Conservation (phyloP, 2,888 invertebrate genomes). For the Elegia similella region DNA sequence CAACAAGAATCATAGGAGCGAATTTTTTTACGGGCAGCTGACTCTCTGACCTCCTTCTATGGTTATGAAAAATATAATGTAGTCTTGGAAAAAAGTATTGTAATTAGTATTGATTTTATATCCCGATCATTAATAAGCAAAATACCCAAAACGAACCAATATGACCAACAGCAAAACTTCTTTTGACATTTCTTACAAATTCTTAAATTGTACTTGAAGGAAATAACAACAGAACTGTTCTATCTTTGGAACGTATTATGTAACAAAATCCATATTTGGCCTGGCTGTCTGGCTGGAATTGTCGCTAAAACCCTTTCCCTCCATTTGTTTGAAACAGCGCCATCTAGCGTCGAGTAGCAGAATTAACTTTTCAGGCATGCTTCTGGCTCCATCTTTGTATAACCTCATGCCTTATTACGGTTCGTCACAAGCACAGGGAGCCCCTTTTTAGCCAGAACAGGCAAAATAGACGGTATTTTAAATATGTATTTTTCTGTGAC, state of each 20-base stretch:
- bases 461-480: too few species aligned
- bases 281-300: not conserved
- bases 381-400: not conserved
- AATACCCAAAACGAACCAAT: too few species aligned
- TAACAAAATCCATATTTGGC: slow-evolving; percentile 13
- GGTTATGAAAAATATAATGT: too few species aligned
- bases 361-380: not conserved
- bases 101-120: too few species aligned
- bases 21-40: too few species aligned
- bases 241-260: not conserved
- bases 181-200: not conserved
- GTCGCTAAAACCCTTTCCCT: not conserved
- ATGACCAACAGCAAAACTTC: too few species aligned
- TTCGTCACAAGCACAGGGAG: not conserved
- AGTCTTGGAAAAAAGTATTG: too few species aligned
- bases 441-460: not conserved
- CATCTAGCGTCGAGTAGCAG: slow-evolving; percentile 32
- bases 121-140: too few species aligned
- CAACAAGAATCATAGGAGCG: too few species aligned
- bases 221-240: not conserved
- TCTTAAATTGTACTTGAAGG: not conserved
- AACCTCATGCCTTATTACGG: not conserved
- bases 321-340: slow-evolving; percentile 10
- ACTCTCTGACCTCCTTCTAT: too few species aligned
- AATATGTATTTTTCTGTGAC: too few species aligned